Percentiles rank a stretch among this genome's conserved stretches.
phyloP scores from a whole-genome alignment of 2,888 invertebrate genomes.

The Adelognathus sp. region DNA sequence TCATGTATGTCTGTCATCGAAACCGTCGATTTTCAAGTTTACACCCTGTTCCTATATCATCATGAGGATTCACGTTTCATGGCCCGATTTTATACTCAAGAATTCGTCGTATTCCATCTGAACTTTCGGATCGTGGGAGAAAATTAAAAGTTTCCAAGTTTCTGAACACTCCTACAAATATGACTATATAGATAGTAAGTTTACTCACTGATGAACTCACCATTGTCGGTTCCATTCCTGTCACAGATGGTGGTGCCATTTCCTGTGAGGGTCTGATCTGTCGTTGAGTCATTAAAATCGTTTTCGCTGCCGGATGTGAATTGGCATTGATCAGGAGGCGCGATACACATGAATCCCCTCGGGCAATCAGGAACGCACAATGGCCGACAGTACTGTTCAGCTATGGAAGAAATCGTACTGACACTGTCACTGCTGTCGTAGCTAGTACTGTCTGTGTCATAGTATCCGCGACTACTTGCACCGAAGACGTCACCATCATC shows the following conservation, averaged over 20 bases:
- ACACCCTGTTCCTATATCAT: too few species aligned
- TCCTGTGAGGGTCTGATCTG: neutral
- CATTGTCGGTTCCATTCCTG: constrained; percentile 39
- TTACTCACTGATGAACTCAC: too few species aligned
- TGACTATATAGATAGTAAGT: too few species aligned
- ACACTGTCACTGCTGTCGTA: constrained; percentile 25
- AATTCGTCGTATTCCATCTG: too few species aligned
- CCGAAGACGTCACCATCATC: constrained; percentile 37
- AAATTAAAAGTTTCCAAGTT: too few species aligned
- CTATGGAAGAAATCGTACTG: neutral
- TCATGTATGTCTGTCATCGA: too few species aligned
- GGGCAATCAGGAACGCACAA: constrained; percentile 81
- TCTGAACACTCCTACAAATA: too few species aligned
- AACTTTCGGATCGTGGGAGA: too few species aligned
- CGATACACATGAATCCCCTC: constrained; percentile 74
- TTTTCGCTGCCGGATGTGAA: neutral
- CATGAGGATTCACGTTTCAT: too few species aligned
- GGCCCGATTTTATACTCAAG: too few species aligned
- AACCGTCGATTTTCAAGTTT: too few species aligned
- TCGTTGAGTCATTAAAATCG: constrained; percentile 1
- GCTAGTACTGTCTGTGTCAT: constrained; percentile 9
- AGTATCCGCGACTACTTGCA: too few species aligned
- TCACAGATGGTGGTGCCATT: constrained; percentile 31
- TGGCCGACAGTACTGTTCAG: constrained; percentile 63
- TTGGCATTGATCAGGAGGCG: constrained; percentile 55